Percentiles rank a stretch among this genome's conserved stretches.
phyloP scores from a whole-genome alignment of 2,113 vertebrate genomes.

The Elephantulus edwardii region DNA sequence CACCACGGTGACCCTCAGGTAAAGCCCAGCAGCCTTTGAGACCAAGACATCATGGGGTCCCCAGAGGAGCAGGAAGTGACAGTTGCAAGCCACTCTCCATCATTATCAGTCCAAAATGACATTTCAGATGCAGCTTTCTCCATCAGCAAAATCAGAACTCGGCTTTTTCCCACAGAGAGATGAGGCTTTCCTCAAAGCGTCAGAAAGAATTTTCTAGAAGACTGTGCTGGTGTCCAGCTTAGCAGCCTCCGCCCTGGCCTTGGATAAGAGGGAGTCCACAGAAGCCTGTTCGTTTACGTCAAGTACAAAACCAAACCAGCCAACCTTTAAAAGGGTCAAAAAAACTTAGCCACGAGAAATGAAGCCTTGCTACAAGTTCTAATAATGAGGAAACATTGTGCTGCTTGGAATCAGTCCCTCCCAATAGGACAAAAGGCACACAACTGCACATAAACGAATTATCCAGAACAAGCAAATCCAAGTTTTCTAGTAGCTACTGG shows the following conservation, averaged over 20 bases:
- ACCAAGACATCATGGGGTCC: slow-evolving; percentile 40
- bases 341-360: background rate
- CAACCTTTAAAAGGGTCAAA: background rate
- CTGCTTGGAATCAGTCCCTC: background rate
- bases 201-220: background rate
- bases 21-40: slow-evolving; percentile 43
- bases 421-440: background rate
- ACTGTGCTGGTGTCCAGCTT: background rate
- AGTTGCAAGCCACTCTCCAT: background rate
- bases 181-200: background rate
- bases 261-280: rapidly evolving
- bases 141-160: background rate
- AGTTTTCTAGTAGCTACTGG: background rate
- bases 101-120: background rate
- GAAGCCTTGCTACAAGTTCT: background rate
- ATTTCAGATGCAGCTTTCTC: background rate
- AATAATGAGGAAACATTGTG: too few relatives aligned
- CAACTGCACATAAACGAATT: background rate
- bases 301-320: background rate
- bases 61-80: background rate
- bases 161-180: background rate
- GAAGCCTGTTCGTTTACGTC: background rate
- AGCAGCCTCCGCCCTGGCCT: background rate
- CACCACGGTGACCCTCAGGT: background rate
- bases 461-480: background rate